These are phyloP conservation scores for Keiferia lycopersicella DNA, from an alignment of 2,888 invertebrate species.

Conservation along the genomic window DNA sequence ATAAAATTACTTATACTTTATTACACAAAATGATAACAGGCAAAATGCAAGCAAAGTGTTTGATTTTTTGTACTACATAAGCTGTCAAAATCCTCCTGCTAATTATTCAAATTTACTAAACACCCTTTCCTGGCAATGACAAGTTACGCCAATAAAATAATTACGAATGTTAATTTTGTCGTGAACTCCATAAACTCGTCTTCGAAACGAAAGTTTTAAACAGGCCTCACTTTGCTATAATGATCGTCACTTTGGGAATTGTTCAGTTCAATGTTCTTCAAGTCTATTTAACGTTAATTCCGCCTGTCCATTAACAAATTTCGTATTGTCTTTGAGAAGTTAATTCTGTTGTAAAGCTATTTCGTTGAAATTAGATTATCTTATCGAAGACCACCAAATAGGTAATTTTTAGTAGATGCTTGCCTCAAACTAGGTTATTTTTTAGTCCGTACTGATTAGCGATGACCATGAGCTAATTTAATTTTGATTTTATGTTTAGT, in stretches of 20 bases:
- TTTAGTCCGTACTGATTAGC: too few species aligned
- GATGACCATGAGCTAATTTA: background rate
- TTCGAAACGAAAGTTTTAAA: slow-evolving; percentile 33
- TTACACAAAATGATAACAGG: too few species aligned
- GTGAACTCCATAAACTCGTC: slow-evolving; percentile 15
- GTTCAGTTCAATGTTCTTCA: slow-evolving; percentile 61
- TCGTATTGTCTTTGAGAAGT: slow-evolving; percentile 36
- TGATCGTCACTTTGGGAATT: slow-evolving; percentile 55
- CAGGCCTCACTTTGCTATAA: slow-evolving; percentile 45
- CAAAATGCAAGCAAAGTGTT: too few species aligned
- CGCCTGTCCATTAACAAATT: slow-evolving; percentile 67
- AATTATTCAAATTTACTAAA: too few species aligned
- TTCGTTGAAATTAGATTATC: background rate
- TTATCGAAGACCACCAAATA: background rate
- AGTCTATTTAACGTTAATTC: slow-evolving; percentile 63
- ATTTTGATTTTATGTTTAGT: too few species aligned
- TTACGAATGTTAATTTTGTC: slow-evolving; percentile 24
- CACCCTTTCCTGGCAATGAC: background rate
- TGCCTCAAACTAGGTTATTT: too few species aligned
- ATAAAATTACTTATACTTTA: too few species aligned
- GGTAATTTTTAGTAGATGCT: background rate
- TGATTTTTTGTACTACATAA: background rate
- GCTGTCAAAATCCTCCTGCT: too few species aligned
- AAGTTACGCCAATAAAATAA: slow-evolving; percentile 19
- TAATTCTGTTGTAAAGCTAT: background rate